These are phyloP conservation scores for Cyphomyrus plagiostoma DNA, from an alignment of 2,113 vertebrate species.

Conservation along the genomic window DNA sequence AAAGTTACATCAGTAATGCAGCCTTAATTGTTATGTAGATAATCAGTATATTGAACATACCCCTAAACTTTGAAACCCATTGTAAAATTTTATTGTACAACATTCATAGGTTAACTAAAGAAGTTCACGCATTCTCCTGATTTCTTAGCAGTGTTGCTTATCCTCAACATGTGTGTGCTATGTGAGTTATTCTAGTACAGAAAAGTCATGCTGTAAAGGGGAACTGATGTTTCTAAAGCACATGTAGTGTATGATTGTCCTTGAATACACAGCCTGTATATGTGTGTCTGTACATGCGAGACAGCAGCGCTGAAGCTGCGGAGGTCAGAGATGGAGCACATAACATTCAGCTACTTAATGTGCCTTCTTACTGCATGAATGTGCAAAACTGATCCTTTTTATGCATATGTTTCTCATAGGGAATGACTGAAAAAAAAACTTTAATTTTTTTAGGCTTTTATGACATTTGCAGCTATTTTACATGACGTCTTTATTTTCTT, in stretches of 20 bases:
- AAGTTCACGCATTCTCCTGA: background rate
- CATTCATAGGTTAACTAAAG: background rate
- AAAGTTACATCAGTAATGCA: background rate
- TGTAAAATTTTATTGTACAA: background rate
- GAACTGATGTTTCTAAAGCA: background rate
- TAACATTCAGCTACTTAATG: background rate
- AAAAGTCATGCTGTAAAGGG: background rate
- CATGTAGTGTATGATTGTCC: background rate
- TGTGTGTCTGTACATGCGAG: background rate
- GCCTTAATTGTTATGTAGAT: background rate
- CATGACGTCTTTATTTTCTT: too few species aligned
- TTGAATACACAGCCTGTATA: background rate
- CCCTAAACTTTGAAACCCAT: background rate
- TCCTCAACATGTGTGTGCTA: background rate
- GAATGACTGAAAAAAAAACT: background rate
- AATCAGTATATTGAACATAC: background rate
- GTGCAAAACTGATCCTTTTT: background rate
- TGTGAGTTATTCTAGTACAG: background rate
- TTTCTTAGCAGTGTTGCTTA: background rate
- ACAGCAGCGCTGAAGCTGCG: background rate
- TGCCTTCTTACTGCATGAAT: background rate
- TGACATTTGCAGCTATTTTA: background rate
- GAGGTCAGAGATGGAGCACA: background rate
- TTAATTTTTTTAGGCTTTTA: background rate
- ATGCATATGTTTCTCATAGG: background rate